Percentiles rank a stretch among this genome's conserved stretches.
These are phyloP conservation scores for Ciona savignyi DNA, from an alignment of 23 tunicate species.

Conservation along the genomic window DNA sequence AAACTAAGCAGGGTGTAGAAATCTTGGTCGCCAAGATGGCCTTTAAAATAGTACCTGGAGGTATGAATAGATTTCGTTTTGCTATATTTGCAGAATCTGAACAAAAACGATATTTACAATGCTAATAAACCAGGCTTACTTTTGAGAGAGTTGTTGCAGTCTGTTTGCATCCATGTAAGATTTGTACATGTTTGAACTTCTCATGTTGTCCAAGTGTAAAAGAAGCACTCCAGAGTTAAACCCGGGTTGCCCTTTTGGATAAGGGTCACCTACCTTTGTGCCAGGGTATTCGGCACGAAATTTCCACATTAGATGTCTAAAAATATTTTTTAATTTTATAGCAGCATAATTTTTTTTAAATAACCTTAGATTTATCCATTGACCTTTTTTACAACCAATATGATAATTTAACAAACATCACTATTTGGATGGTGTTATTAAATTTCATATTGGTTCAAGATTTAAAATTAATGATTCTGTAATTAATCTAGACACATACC, in stretches of 20 bases:
- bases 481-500: too few species aligned
- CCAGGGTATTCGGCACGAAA: slow-evolving; percentile 74
- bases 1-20: slow-evolving; percentile 73
- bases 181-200: slow-evolving; percentile 49
- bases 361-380: too few species aligned
- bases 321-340: too few species aligned
- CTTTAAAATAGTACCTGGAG: slow-evolving; percentile 66
- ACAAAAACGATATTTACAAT: neutral
- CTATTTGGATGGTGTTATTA: too few species aligned
- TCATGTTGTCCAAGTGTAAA: slow-evolving; percentile 48
- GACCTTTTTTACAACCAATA: too few species aligned
- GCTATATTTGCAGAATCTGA: too few species aligned
- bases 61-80: too few species aligned
- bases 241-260: slow-evolving; percentile 71
- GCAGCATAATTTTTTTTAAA: too few species aligned
- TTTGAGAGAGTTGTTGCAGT: slow-evolving; percentile 36
- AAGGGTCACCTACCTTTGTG: slow-evolving; percentile 57
- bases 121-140: slow-evolving; percentile 4
- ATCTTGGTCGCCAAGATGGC: slow-evolving; percentile 92
- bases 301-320: slow-evolving; percentile 71
- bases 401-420: too few species aligned
- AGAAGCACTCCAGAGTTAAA: slow-evolving; percentile 88
- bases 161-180: slow-evolving; percentile 39
- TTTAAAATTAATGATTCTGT: too few species aligned
- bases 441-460: too few species aligned